Evolutionary conservation across 2,888 invertebrate species (phyloP), one percentile per base, ranked within the genome.

Genomic region (Mythimna vitellina): DNA sequence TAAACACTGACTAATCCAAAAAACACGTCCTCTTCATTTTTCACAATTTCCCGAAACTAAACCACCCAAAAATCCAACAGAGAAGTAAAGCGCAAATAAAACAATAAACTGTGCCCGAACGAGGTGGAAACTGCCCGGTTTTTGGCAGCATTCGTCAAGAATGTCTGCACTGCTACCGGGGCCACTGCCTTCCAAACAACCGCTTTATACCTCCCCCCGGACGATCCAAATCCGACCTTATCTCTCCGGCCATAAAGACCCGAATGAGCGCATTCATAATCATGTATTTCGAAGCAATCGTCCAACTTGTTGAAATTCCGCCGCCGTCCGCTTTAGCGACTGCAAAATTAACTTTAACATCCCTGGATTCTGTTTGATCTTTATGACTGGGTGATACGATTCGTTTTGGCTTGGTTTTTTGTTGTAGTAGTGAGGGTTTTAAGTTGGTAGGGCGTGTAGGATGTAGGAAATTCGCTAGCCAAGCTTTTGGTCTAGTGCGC

Each of bases 101-200:
- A 94, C 93, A 94, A 94, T 94, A 94, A 94, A 93, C 91, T 89
- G 81, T 79, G 79, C 83, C 89, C 87, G 90, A 88, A 94, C 91
- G 94, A 94, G 93, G 95, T 94, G 95, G 93, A 94, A 95, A 95
- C 95, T 93, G 93, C 89, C 91, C 90, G 90, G 91, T 93, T 95
- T 94, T 95, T 95, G 95, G 95, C 95, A 95, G 94, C 94, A 94
- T 94, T 94, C 94, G 94, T 95, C 95, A 95, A 94, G 94, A 94
- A 93, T 93, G 84, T 82, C 85, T 86, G 91, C 93, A 90, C 91
- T 91, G 91, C 91, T 88, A 87, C 73, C 84, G 81, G 85, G 84
- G 85, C 89, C 85, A 87, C 89, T 88, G 85, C 87, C 86, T 83
- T 72, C 73, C 82, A 81, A 83, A 81, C 77, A 80, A 77, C 81